Base-by-base conservation (phyloP, 2,888 invertebrate genomes). In the Rotaria sp. region DNA sequence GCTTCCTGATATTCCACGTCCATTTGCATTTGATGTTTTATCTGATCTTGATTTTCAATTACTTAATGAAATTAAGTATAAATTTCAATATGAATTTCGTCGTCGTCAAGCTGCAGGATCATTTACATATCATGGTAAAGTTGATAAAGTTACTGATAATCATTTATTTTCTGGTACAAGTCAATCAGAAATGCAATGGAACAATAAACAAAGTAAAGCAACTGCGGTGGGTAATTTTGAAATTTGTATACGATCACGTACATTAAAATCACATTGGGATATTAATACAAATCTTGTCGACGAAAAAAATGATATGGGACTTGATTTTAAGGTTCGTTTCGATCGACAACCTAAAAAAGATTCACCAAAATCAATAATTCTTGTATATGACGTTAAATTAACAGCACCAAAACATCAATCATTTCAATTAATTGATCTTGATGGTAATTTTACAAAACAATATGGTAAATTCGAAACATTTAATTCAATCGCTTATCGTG, bases 11-110 rank as follows among this genome's bases (percentile, higher is more conserved):
- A 80, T 45, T 45, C 80, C 45, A 80, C 45, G 80, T 26, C 80
- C 80, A 45, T 45, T 80, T 45, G 80, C 41, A 21, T 45, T 80
- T 15, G 45, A 80, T 45, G 26, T 80, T 41, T n/a, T 45, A 80
- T 80, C 80, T n/a, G 45, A 80, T 45, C 45, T 80, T 80, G n/a
- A 80, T n/a, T 80, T 41, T 80, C 13, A 80, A 80, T 80, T 80
- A 45, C 26, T 80, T 4, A 45, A 80, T 26, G 15, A 45, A 45
- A 26, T 80, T 45, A 18, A 80, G 26, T 80, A 80, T n/a, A 80
- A 41, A 80, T 80, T 80, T n/a, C 26, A 80, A 45, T 80, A 80
- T 45, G 80, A 45, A n/a, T 26, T 45, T 80, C 41, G 45, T n/a
- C 80, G 45, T 45, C 41, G 45, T 15, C 45, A 80, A 45, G 45